Percentiles rank a stretch among this genome's conserved stretches.
Evolutionary conservation across 2,888 invertebrate species (phyloP).

Genomic region (Ferrisia virgata): DNA sequence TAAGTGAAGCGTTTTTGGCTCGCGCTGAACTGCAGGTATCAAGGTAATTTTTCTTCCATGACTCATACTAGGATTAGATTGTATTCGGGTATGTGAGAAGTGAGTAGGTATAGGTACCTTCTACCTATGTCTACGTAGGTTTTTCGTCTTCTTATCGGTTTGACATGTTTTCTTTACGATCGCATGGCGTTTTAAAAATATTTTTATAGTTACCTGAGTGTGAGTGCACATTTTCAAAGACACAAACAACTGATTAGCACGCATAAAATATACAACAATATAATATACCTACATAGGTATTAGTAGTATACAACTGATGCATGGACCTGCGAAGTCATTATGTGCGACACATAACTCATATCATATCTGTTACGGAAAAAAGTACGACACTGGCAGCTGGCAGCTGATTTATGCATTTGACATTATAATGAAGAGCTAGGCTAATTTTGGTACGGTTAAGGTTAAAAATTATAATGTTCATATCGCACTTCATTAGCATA

Average conservation of each 20-base stretch:
- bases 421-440: not conserved
- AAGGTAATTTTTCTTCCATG: not conserved
- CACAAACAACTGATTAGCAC: not conserved
- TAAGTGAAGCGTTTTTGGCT: not conserved
- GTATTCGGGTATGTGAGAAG: not conserved
- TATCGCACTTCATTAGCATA: not conserved
- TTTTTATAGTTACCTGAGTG: too few relatives aligned
- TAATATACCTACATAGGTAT: not conserved
- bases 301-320: too few relatives aligned
- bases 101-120: not conserved
- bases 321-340: too few relatives aligned
- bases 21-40: not conserved
- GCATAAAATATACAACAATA: not conserved
- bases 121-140: not conserved
- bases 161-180: too few relatives aligned
- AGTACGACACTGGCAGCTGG: too few relatives aligned
- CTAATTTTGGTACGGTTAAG: not conserved
- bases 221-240: not conserved
- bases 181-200: too few relatives aligned
- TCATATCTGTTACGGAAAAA: too few relatives aligned
- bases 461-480: not conserved
- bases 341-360: too few relatives aligned
- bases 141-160: not conserved
- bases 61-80: not conserved
- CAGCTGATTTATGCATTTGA: too few relatives aligned